phyloP scores from a whole-genome alignment of 2,113 vertebrate genomes.

The Solenodon paradoxus region DNA sequence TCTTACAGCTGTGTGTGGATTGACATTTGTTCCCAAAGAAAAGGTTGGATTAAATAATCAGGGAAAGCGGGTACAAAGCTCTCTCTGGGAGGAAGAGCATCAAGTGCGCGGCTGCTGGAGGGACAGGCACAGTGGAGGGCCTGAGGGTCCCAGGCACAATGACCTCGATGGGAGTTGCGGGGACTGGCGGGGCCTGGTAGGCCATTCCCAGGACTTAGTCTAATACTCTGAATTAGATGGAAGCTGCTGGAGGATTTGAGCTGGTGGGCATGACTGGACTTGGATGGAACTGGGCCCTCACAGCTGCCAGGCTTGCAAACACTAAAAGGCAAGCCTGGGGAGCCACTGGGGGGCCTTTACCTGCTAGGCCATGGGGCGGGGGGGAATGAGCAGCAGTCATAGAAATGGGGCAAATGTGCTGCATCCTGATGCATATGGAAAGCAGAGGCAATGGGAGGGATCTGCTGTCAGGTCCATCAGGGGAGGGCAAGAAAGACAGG shows the following conservation, averaged over 20 bases:
- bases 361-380: too few species aligned
- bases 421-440: neutral
- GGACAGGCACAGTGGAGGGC: too few species aligned
- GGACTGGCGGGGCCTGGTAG: neutral
- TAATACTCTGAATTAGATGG: neutral
- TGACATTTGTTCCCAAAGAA: neutral
- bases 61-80: neutral
- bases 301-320: neutral
- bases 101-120: too few species aligned
- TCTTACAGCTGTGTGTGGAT: neutral
- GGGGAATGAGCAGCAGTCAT: neutral
- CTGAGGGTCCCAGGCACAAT: neutral
- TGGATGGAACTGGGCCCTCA: accelerated
- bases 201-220: neutral
- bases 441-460: neutral
- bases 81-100: accelerated
- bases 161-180: too few species aligned
- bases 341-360: too few species aligned
- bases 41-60: neutral
- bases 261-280: neutral
- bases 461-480: neutral
- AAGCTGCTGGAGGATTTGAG: neutral
- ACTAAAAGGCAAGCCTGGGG: neutral
- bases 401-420: neutral
- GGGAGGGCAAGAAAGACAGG: neutral